Evolutionary conservation across 2,797 vertebrate species (phyloP).

Genomic region (Dendrocincla fuliginosa): DNA sequence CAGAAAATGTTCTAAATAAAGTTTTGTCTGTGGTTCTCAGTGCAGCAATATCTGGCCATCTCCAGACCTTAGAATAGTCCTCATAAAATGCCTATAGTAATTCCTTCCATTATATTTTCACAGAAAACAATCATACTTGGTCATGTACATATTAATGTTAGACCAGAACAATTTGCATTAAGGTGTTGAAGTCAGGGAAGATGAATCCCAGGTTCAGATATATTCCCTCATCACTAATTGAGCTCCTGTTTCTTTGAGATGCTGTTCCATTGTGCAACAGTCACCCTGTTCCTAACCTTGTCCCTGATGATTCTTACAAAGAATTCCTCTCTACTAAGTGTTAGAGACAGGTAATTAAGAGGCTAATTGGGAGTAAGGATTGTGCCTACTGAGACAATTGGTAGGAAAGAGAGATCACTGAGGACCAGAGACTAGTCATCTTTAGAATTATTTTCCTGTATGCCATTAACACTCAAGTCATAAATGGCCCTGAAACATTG

Average conservation of each 20-base stretch:
- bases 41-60: background rate
- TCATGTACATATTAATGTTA: background rate
- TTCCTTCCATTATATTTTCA: background rate
- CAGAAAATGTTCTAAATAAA: background rate
- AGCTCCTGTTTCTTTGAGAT: background rate
- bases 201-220: background rate
- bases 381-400: background rate
- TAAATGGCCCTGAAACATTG: background rate
- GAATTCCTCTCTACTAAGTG: background rate
- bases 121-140: background rate
- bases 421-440: background rate
- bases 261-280: fast-evolving
- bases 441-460: background rate
- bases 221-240: background rate
- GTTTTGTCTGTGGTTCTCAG: background rate
- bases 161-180: background rate
- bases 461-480: background rate
- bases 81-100: background rate
- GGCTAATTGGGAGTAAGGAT: background rate
- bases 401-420: background rate
- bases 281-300: background rate
- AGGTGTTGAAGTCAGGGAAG: background rate
- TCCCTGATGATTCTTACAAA: background rate
- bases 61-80: background rate
- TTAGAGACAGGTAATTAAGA: background rate